Conservation (phyloP, 2,113 vertebrate species). For the Axis porcinus region DNA sequence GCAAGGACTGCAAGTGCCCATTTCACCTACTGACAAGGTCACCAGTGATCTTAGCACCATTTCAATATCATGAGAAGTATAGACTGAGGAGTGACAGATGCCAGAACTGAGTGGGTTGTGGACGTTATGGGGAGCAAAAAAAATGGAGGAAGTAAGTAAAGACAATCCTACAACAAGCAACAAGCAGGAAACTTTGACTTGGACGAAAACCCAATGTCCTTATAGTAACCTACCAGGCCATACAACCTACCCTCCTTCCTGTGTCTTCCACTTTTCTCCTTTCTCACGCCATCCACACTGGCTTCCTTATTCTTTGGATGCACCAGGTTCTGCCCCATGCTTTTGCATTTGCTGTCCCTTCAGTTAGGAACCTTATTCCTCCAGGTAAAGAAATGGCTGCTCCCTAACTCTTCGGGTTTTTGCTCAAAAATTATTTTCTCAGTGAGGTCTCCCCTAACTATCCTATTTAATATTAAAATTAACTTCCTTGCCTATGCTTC, state of each 20-base stretch:
- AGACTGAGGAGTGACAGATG: neutral
- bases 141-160: neutral
- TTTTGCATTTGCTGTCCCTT: neutral
- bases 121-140: neutral
- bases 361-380: neutral
- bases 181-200: neutral
- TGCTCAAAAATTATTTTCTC: neutral
- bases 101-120: neutral
- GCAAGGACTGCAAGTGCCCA: neutral
- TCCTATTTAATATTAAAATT: neutral
- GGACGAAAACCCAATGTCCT: neutral
- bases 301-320: neutral
- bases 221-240: neutral
- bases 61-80: neutral
- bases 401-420: neutral
- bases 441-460: neutral
- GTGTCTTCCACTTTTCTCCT: neutral
- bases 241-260: neutral
- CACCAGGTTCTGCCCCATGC: neutral
- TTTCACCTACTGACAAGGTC: neutral
- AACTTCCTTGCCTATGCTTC: neutral
- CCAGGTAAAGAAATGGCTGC: neutral
- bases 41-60: neutral
- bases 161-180: neutral
- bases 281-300: neutral